Base-by-base conservation (phyloP, 2,888 invertebrate species). In the Caenorhabditis angaria region DNA sequence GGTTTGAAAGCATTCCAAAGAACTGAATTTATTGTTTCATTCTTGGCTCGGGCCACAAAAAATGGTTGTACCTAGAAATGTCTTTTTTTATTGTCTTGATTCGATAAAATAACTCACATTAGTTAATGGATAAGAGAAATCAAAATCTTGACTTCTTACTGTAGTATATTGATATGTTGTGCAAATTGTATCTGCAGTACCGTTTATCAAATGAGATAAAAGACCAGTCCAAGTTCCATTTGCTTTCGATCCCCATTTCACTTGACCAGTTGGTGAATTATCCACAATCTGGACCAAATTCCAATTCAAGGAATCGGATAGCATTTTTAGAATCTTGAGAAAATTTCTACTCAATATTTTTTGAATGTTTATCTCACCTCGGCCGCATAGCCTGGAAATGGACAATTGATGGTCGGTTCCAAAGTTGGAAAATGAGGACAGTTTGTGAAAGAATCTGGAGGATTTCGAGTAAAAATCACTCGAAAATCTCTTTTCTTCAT, bases 1-100 rank as follows among this genome's bases (percentile, higher is more conserved):
- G 83, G 83, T 22, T 72, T 82, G 69, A 83, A 81, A 1, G 82
- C 83, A 61, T 83, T 83, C 82, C 82, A 83, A 8, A 83, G 61
- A 0, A 80, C 72, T 3, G 73, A 70, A 24, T 73, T 73, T 3
- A 80, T 63, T n/a, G 65, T 68, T 59, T 70, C 66, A 14, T 50
- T 53, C 24, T 62, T 60, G 24, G 66, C 55, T 20, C 70, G 64
- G 27, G 74, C 80, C 1, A 73, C 76, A 60, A 68, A 80, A 14
- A 80, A 62, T 8, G 80, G 80, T 53, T 80, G 80, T 10, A 80
- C 71, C 78, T 78, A 47, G 56, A 50, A 41, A 62, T 35, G 6
- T n/a, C n/a, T n/a, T n/a, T n/a, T n/a, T n/a, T n/a, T n/a, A n/a
- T n/a, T n/a, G n/a, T n/a, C n/a, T n/a, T n/a, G n/a, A n/a, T n/a